A percentile compares a stretch with the other conserved stretches of the same genome.
Conservation (phyloP, 2,888 invertebrate species). For the Cantharis rufa region DNA sequence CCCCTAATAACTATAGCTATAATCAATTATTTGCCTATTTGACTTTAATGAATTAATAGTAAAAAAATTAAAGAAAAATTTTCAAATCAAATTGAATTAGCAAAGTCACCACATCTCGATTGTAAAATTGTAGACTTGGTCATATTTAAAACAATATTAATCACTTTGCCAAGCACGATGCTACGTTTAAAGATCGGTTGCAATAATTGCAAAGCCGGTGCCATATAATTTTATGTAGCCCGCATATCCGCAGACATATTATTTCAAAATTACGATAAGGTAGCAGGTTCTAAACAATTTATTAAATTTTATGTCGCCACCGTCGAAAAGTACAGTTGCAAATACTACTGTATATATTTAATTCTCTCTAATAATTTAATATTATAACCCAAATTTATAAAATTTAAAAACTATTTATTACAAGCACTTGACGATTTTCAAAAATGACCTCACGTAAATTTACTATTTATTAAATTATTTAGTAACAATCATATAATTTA, state of each 20-base stretch:
- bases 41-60: background rate
- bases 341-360: background rate
- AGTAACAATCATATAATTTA: background rate
- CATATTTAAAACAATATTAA: background rate
- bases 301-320: background rate
- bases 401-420: background rate
- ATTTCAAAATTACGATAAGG: background rate
- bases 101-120: background rate
- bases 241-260: background rate
- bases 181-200: background rate
- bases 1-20: background rate
- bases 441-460: background rate
- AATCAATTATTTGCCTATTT: background rate
- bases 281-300: background rate
- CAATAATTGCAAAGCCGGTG: background rate
- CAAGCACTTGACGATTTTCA: background rate
- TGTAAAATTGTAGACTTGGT: background rate
- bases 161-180: background rate
- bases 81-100: background rate
- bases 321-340: background rate
- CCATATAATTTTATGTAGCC: background rate
- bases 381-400: background rate
- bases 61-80: background rate
- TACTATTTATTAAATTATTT: conserved; percentile 3
- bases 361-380: background rate